Evolutionary conservation across 2,113 vertebrate species (phyloP).

Genomic region (Plecotus auritus): DNA sequence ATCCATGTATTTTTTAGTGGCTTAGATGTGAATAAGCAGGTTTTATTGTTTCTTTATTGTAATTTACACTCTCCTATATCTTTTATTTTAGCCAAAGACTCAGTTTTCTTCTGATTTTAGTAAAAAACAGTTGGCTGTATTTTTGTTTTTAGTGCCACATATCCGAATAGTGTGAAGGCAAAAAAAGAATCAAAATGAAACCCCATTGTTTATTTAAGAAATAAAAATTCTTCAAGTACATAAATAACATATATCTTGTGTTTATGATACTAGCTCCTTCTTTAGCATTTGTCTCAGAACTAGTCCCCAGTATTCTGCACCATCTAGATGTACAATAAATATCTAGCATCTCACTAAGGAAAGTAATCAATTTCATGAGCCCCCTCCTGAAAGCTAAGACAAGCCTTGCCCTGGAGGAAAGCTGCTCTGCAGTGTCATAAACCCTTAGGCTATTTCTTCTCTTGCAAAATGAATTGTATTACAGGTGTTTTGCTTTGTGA

Average conservation of each 20-base stretch:
- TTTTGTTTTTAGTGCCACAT: neutral
- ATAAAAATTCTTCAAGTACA: constrained; percentile 6
- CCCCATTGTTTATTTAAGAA: constrained; percentile 27
- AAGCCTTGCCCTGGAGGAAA: neutral
- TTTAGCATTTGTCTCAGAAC: neutral
- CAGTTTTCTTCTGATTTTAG: constrained; percentile 47
- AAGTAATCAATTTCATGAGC: neutral
- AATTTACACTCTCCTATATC: constrained; percentile 9
- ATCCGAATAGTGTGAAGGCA: neutral
- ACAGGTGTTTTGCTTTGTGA: neutral
- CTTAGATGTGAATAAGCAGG: constrained; percentile 34
- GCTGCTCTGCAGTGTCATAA: neutral
- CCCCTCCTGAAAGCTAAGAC: neutral
- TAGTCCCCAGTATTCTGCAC: neutral
- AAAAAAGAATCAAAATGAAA: constrained; percentile 4
- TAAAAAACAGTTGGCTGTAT: neutral
- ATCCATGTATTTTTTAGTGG: constrained; percentile 45
- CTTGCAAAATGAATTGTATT: neutral
- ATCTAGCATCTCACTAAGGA: neutral
- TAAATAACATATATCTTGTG: neutral
- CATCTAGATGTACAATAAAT: neutral
- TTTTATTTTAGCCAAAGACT: neutral
- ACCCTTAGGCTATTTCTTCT: neutral
- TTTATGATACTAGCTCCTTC: neutral
- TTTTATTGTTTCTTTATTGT: constrained; percentile 44